Percentiles rank a stretch among this genome's conserved stretches.
Evolutionary conservation across 2,888 invertebrate species (phyloP).

Genomic region (Lomographa bimaculata): DNA sequence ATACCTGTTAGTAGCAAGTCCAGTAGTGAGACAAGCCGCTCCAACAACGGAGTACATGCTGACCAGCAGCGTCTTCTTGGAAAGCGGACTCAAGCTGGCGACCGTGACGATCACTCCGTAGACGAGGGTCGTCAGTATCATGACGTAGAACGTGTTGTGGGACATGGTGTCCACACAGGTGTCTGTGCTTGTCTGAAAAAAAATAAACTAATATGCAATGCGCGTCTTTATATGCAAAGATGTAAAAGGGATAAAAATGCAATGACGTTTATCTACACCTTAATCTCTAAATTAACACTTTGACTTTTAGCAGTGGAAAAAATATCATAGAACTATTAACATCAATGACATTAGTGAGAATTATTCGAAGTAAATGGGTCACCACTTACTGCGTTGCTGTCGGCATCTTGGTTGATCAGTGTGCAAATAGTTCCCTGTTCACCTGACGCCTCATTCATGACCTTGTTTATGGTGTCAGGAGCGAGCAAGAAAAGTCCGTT

Average conservation of each 20-base stretch:
- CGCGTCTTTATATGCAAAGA: too few species aligned
- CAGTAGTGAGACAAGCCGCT: conserved; percentile 54
- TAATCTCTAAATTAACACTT: too few species aligned
- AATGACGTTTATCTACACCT: too few species aligned
- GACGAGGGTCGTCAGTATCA: conserved; percentile 61
- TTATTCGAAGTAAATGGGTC: too few species aligned
- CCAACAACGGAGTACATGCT: conserved; percentile 58
- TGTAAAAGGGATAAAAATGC: too few species aligned
- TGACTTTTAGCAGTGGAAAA: too few species aligned
- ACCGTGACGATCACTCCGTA: conserved; percentile 57
- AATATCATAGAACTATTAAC: too few species aligned
- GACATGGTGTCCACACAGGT: conserved; percentile 63
- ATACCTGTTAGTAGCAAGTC: conserved; percentile 58
- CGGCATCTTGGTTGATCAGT: conserved; percentile 44
- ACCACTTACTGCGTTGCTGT: conserved; percentile 50
- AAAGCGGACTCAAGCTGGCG: conserved; percentile 56
- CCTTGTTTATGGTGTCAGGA: conserved; percentile 67
- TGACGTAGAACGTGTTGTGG: conserved; percentile 59
- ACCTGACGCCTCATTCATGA: conserved; percentile 45
- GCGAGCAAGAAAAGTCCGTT: conserved; percentile 69
- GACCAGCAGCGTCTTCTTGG: conserved; percentile 61
- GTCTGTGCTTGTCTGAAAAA: conserved; percentile 44
- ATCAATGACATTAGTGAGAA: too few species aligned
- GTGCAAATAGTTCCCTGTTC: conserved; percentile 56
- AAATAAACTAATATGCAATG: not conserved